phyloP scores from a whole-genome alignment of 2,113 vertebrate species.

The Ctenodactylus gundi region DNA sequence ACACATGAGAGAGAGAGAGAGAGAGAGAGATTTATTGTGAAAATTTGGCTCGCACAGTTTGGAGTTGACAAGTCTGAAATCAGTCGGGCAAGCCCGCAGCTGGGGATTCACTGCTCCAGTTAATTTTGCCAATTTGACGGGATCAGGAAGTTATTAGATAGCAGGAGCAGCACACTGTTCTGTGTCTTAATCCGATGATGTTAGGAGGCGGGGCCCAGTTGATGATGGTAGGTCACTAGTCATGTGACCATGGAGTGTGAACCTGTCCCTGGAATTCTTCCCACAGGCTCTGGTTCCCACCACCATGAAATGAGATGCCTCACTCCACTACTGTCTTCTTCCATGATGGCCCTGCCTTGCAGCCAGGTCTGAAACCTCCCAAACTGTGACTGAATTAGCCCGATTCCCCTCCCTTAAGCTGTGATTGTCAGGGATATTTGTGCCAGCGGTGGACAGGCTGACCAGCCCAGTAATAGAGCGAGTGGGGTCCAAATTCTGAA shows the following conservation, averaged over 20 bases:
- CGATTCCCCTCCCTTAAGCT: not conserved
- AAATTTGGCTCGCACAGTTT: not conserved
- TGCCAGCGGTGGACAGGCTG: not conserved
- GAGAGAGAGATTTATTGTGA: not conserved
- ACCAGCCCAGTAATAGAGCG: too few species aligned
- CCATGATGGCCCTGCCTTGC: not conserved
- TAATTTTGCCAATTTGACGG: not conserved
- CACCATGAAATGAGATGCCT: not conserved
- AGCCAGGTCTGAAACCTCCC: not conserved
- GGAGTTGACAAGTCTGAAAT: not conserved
- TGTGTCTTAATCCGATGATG: rapidly evolving
- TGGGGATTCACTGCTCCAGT: not conserved
- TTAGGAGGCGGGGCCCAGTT: not conserved
- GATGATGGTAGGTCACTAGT: not conserved
- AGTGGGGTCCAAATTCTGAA: not conserved
- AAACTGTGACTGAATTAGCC: too few species aligned
- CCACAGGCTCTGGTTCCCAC: not conserved
- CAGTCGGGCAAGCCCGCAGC: not conserved
- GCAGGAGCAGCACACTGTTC: not conserved
- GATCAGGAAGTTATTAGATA: not conserved
- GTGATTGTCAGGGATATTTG: not conserved
- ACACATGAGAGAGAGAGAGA: not conserved
- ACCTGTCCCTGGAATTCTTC: not conserved
- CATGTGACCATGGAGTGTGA: too few species aligned
- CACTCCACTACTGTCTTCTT: not conserved